Percentiles rank a stretch among this genome's conserved stretches.
These are phyloP conservation scores for Pachyramphus minor DNA, from an alignment of 2,113 vertebrate species.

Conservation along the genomic window DNA sequence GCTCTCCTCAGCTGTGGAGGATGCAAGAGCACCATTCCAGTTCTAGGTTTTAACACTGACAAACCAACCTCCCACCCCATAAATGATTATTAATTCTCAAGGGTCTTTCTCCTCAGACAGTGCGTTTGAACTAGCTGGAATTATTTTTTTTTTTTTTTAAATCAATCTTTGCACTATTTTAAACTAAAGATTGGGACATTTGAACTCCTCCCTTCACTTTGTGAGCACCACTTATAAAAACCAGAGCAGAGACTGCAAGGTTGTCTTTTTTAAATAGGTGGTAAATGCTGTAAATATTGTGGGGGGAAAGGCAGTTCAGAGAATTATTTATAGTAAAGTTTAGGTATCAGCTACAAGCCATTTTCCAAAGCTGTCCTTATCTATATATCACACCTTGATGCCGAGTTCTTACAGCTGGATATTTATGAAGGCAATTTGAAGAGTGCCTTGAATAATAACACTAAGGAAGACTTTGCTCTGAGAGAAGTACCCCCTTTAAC, in stretches of 20 bases:
- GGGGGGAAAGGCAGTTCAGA: not conserved
- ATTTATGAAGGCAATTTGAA: constrained; percentile 28
- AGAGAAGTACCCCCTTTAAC: not conserved
- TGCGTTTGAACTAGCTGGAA: not conserved
- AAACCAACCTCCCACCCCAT: not conserved
- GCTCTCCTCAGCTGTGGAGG: not conserved
- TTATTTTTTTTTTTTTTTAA: too few species aligned
- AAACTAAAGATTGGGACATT: not conserved
- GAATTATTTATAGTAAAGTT: constrained; percentile 36
- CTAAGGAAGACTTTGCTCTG: not conserved
- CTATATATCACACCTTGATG: constrained; percentile 39
- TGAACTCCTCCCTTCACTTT: not conserved
- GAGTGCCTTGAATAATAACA: not conserved
- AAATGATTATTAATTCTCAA: not conserved
- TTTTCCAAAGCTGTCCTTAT: constrained; percentile 2
- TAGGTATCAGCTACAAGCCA: not conserved
- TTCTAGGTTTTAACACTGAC: not conserved
- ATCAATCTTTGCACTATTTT: not conserved
- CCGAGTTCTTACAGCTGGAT: not conserved
- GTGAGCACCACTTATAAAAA: not conserved
- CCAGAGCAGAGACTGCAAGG: not conserved
- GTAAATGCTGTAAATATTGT: not conserved
- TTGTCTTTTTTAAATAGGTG: not conserved
- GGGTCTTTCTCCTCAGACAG: not conserved
- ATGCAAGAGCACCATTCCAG: not conserved